A percentile compares a stretch with the other conserved stretches of the same genome.
Evolutionary conservation across 2,888 invertebrate species (phyloP).

Genomic region (Machimus rusticus): DNA sequence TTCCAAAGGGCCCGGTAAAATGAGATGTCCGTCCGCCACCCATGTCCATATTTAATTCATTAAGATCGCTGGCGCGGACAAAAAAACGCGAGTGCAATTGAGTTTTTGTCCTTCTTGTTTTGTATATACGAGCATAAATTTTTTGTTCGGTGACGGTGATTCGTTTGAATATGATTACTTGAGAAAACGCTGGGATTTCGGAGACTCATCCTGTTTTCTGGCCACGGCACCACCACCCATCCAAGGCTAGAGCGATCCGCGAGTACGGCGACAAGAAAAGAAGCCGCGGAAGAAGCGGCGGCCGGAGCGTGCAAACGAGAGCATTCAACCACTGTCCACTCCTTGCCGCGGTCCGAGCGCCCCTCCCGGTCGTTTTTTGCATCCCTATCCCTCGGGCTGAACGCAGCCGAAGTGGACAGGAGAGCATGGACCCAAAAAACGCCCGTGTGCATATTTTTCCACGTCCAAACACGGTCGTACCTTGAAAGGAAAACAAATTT

Average conservation of each 20-base stretch:
- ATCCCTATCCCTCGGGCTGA: background rate
- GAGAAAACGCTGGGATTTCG: background rate
- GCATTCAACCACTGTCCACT: background rate
- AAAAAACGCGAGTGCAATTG: conserved; percentile 10
- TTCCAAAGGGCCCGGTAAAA: background rate
- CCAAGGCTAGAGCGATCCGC: background rate
- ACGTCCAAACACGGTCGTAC: conserved; percentile 1
- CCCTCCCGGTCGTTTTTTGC: background rate
- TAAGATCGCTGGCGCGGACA: background rate
- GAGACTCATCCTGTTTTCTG: background rate
- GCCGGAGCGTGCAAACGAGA: background rate
- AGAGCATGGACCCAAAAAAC: background rate
- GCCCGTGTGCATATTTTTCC: conserved; percentile 12
- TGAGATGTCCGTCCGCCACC: background rate
- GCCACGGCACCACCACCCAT: background rate
- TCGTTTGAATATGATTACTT: conserved; percentile 15
- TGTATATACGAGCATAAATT: background rate
- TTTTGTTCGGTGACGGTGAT: background rate
- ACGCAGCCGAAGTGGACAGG: background rate
- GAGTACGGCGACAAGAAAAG: background rate
- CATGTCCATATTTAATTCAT: conserved; percentile 17
- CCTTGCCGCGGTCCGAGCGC: background rate
- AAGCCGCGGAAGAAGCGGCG: background rate
- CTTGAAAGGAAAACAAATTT: background rate
- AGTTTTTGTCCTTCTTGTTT: background rate